Conservation (phyloP, 2,113 vertebrate species). For the Cyprinus carpio region DNA sequence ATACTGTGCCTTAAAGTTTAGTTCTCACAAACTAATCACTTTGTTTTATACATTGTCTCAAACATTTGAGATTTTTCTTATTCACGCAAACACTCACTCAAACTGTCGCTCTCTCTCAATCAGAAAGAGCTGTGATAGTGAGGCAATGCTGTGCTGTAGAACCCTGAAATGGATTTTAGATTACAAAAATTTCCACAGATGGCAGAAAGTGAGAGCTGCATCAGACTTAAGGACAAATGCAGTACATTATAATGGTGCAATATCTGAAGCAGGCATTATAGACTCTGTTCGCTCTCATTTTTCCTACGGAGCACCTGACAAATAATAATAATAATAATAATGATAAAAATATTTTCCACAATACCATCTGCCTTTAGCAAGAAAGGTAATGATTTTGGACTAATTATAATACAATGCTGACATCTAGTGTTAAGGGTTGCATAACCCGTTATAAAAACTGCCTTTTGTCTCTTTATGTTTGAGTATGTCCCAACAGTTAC, state of each 20-base stretch:
- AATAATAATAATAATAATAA: not conserved
- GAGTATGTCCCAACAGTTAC: not conserved
- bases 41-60: not conserved
- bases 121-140: not conserved
- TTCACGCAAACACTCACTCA: not conserved
- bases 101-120: not conserved
- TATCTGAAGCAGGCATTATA: not conserved
- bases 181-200: conserved; percentile 19
- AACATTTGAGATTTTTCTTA: not conserved
- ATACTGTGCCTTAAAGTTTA: conserved; percentile 3
- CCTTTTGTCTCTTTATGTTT: not conserved
- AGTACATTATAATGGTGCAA: not conserved
- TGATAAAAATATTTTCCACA: not conserved
- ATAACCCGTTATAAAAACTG: not conserved
- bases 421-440: conserved; percentile 41
- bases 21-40: not conserved
- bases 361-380: not conserved
- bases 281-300: not conserved
- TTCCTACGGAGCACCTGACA: not conserved
- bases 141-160: conserved; percentile 37
- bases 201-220: not conserved
- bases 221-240: not conserved
- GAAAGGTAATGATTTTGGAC: not conserved
- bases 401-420: conserved; percentile 44
- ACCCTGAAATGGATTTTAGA: conserved; percentile 42